Base-by-base conservation (phyloP, 1,140 invertebrate genomes). In the Drusus annulatus region DNA sequence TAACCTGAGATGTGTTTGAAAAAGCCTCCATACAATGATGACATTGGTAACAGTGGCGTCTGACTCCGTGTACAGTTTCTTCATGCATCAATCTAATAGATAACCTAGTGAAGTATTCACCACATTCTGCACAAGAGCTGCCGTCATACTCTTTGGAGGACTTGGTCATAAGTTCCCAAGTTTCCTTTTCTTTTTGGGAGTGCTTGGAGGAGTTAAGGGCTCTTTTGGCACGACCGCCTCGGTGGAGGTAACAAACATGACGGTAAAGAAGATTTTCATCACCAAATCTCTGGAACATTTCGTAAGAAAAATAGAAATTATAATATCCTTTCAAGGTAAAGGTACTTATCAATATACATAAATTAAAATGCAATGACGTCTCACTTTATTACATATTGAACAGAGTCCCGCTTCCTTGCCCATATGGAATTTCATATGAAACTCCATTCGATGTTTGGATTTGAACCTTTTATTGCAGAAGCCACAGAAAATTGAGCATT, bases 401-500 rank as follows among this genome's bases (percentile, higher is more conserved):
- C 78, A 79, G 36, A 60, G 51, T 17, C 78, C 78, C 23, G 68
- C 68, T 50, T 79, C 54, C 50, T 73, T 28, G 7, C 68, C 78
- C 19, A 71, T 51, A 54, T 79, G 78, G 36, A 79, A 79, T 74
- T 79, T 60, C 25, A 74, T 60, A 28, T 79, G 78, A 75, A 79
- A 79, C 16, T 74, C 78, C 45, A 79, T 50, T 51, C 78, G 17
- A 19, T 60, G 69, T 79, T 79, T 79, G 23, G 69, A 79, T 51
- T 75, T 74, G 21, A 79, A 79, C 31, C 51, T 74, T 54, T 79
- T 79, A 31, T 62, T 51, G 21, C 78, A 79, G 52, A 79, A 60
- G 3, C 23, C 31, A 50, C 78, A 79, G 5, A 54, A 78, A 63
- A 50, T 63, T 31, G 5, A 63, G 19, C 23, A 60, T 62, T 62